phyloP scores from a whole-genome alignment of 2,888 invertebrate genomes.

The Hirtodrosophila trivittata region DNA sequence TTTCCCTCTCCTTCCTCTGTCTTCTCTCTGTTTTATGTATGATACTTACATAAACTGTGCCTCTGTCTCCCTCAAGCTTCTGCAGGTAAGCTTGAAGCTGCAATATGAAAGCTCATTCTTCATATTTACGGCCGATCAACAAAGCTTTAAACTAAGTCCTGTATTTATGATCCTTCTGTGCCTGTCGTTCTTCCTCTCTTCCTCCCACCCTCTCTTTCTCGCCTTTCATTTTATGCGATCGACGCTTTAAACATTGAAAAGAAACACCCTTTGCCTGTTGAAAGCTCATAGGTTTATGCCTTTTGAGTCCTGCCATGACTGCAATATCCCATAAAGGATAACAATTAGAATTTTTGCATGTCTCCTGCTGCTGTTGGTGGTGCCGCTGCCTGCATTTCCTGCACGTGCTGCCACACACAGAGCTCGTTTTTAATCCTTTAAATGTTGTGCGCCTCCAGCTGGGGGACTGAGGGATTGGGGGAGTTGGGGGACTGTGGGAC shows the following conservation, averaged over 20 bases:
- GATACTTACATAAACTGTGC: too few species aligned
- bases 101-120: too few species aligned
- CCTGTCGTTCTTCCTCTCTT: not conserved
- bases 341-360: not conserved
- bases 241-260: not conserved
- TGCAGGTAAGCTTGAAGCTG: too few species aligned
- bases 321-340: not conserved
- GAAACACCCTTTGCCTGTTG: not conserved
- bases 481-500: not conserved
- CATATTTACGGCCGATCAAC: too few species aligned
- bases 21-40: too few species aligned
- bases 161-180: too few species aligned
- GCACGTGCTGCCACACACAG: constrained; percentile 9
- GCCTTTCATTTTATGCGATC: not conserved
- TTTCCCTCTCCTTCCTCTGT: too few species aligned
- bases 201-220: not conserved
- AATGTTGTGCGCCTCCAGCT: constrained; percentile 4
- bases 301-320: too few species aligned
- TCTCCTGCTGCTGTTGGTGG: not conserved
- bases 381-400: constrained; percentile 6
- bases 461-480: too few species aligned
- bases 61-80: too few species aligned
- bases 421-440: constrained; percentile 23
- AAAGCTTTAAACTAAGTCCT: too few species aligned
- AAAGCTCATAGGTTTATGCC: too few species aligned